Evolutionary conservation across 2,797 vertebrate genomes (phyloP), one percentile per base, ranked within the genome.

Genomic region (Cottoperca gobio): DNA sequence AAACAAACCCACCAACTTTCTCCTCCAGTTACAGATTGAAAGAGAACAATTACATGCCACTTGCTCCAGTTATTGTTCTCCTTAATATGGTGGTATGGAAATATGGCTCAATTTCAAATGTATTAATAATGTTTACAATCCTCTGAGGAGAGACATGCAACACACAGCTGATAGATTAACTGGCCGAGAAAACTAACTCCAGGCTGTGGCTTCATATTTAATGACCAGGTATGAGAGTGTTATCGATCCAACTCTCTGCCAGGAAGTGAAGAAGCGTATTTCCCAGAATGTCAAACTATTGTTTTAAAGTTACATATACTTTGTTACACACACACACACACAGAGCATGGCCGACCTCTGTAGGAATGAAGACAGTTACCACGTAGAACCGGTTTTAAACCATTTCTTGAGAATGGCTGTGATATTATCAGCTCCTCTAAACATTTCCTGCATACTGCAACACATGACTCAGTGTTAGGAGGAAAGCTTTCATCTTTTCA

Each of bases 21-120:
- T 82, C 77, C 75, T 76, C 75, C 66, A 70, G 45, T 87, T 73
- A 71, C 59, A 70, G 40, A 71, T 46, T 66, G 70, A 82, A 83
- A 87, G 46, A 82, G 69, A 76, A 66, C 82, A 89, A 91, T 92
- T 89, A 88, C 79, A 80, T 85, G 87, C 85, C 64, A 86, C 77
- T 88, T 86, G 82, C 66, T 73, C 48, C 52, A 70, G 77, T 81
- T 79, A 84, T 84, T 88, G 80, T 82, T 77, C 70, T 49, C 46
- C 26, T 74, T 73, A 85, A 88, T 81, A 72, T 52, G 46, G 61
- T 24, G 14, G 16, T 42, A 64, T 50, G 79, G 73, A 88, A 80
- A 73, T 77, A 78, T 60, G 68, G 74, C 73, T 67, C 60, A 17
- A 85, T 84, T 86, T 79, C 70, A 87, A 81, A 82, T 70, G 62